phyloP scores from a whole-genome alignment of 2,888 invertebrate species.

The Megastigmus dorsalis region DNA sequence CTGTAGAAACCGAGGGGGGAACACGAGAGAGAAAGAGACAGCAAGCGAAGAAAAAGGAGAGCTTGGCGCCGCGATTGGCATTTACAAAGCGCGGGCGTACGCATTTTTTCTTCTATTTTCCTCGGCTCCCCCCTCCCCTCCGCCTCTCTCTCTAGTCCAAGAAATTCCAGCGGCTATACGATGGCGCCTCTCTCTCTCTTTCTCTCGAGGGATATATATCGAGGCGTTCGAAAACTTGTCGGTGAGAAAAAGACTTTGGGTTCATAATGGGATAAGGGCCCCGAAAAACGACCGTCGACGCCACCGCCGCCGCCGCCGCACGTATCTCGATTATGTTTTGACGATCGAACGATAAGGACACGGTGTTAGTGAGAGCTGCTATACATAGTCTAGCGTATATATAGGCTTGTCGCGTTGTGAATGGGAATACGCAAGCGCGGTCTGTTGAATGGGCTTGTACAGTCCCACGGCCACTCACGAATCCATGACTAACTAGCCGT shows the following conservation, averaged over 20 bases:
- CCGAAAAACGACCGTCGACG: too few relatives aligned
- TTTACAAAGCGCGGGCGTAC: slow-evolving; percentile 20
- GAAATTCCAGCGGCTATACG: slow-evolving; percentile 47
- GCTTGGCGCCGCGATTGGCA: slow-evolving; percentile 50
- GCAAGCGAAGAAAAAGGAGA: slow-evolving; percentile 31
- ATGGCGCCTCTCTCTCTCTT: slow-evolving; percentile 42
- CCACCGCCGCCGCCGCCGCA: too few relatives aligned
- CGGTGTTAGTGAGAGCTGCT: too few relatives aligned
- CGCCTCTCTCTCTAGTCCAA: slow-evolving; percentile 34
- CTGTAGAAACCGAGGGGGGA: slow-evolving; percentile 34
- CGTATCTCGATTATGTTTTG: slow-evolving; percentile 29
- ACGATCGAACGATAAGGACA: slow-evolving; percentile 6
- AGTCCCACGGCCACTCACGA: too few relatives aligned
- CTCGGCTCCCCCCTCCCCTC: background rate
- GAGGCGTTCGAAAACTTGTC: background rate
- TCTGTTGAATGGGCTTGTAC: too few relatives aligned
- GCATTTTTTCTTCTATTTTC: slow-evolving; percentile 4
- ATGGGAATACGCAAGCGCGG: too few relatives aligned
- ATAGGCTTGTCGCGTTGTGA: too few relatives aligned
- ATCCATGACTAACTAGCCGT: too few relatives aligned
- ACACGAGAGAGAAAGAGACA: slow-evolving; percentile 20
- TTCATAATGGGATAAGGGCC: background rate
- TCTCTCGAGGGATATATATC: too few relatives aligned
- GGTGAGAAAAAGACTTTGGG: background rate
- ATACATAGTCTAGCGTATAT: too few relatives aligned